Percentiles rank a stretch among this genome's conserved stretches.
phyloP scores from a whole-genome alignment of 2,113 vertebrate species.

The Salminus brasiliensis region DNA sequence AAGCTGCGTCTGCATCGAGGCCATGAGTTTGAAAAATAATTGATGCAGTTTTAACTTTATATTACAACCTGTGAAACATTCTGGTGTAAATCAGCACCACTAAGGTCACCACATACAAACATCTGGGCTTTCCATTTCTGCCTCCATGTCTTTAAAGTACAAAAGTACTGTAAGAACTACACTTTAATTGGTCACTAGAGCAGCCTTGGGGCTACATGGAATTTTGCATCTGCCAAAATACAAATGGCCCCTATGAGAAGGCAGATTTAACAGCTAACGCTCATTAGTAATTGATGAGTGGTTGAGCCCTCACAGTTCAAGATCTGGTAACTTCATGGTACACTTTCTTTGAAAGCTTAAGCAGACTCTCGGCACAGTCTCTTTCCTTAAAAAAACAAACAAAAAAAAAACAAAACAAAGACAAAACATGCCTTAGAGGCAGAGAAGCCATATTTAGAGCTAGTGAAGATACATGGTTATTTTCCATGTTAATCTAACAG shows the following conservation, averaged over 20 bases:
- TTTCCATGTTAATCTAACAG: slow-evolving; percentile 18
- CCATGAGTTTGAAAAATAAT: neutral
- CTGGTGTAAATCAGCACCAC: neutral
- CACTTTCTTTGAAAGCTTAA: slow-evolving; percentile 2
- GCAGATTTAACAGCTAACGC: slow-evolving; percentile 24
- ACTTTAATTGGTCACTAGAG: neutral
- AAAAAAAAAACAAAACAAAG: neutral
- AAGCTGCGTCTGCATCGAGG: neutral
- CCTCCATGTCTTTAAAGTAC: neutral
- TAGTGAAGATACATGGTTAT: neutral
- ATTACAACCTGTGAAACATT: neutral
- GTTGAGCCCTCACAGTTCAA: neutral
- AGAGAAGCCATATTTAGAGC: slow-evolving; percentile 13
- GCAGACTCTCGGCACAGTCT: neutral
- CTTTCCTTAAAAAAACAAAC: neutral
- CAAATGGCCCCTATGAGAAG: neutral
- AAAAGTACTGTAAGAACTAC: neutral
- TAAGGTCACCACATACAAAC: neutral
- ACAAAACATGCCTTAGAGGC: neutral
- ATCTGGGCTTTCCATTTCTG: neutral
- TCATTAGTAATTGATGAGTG: slow-evolving; percentile 25
- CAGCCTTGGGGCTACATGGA: neutral
- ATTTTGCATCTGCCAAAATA: neutral
- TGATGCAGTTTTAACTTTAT: neutral
- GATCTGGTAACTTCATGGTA: slow-evolving; percentile 5